Conservation (phyloP, 2,888 invertebrate genomes). For the Sphaeridia pumilis region DNA sequence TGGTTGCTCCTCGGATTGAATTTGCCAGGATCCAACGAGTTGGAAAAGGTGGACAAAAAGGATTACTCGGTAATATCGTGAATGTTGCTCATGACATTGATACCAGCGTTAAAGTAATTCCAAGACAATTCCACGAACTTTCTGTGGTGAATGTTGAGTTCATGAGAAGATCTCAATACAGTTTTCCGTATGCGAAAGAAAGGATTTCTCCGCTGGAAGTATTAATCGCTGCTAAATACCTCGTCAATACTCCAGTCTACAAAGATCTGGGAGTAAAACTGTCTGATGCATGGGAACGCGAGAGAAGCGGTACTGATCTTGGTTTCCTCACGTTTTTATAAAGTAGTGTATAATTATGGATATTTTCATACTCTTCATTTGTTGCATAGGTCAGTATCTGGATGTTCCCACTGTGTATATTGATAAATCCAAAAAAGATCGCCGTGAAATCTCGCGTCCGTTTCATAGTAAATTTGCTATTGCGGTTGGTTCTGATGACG, state of each 20-base stretch:
- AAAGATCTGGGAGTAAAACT: neutral
- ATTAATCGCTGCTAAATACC: slow-evolving; percentile 16
- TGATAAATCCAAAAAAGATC: too few species aligned
- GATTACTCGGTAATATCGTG: slow-evolving; percentile 17
- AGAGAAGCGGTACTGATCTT: neutral
- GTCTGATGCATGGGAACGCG: neutral
- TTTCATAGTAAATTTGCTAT: too few species aligned
- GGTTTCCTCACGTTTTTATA: neutral
- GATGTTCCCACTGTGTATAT: too few species aligned
- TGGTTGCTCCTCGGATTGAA: too few species aligned
- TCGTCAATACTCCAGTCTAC: slow-evolving; percentile 7
- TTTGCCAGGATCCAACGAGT: slow-evolving; percentile 16
- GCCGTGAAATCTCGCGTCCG: too few species aligned
- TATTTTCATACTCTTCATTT: too few species aligned
- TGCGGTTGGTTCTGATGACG: too few species aligned
- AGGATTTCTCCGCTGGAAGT: slow-evolving; percentile 14
- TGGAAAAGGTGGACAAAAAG: slow-evolving; percentile 12
- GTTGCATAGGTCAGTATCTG: too few species aligned
- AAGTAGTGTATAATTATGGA: too few species aligned
- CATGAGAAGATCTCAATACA: slow-evolving; percentile 14
- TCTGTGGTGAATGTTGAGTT: slow-evolving; percentile 13
- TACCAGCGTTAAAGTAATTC: slow-evolving; percentile 15
- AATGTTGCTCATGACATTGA: slow-evolving; percentile 21
- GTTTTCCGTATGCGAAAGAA: slow-evolving; percentile 12
- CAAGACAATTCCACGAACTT: slow-evolving; percentile 2